These are phyloP conservation scores for Drosophila watanabei DNA, from an alignment of 1,140 invertebrate genomes.

Conservation along the genomic window DNA sequence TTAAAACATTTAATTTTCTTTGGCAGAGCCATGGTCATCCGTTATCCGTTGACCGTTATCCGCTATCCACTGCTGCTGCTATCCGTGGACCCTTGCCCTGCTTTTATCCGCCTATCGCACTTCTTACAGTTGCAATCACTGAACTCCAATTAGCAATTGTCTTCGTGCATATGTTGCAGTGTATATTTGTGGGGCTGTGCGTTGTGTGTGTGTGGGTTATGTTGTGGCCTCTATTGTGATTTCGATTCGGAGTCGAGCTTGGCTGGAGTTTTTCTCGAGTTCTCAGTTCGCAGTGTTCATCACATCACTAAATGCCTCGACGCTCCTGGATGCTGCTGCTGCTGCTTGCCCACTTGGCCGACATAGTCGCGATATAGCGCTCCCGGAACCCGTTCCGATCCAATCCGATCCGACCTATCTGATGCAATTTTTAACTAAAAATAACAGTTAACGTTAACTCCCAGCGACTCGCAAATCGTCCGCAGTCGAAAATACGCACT, in stretches of 20 bases:
- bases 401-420: slow-evolving; percentile 52
- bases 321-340: slow-evolving; percentile 41
- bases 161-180: slow-evolving; percentile 34
- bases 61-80: slow-evolving; percentile 8
- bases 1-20: slow-evolving; percentile 85
- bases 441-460: slow-evolving; percentile 72
- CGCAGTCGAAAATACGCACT: slow-evolving; percentile 74
- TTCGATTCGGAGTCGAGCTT: slow-evolving; percentile 22
- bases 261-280: slow-evolving; percentile 24
- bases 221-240: slow-evolving; percentile 33
- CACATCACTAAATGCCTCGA: slow-evolving; percentile 35
- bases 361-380: slow-evolving; percentile 61
- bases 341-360: slow-evolving; percentile 29
- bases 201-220: slow-evolving; percentile 15
- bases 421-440: slow-evolving; percentile 80
- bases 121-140: slow-evolving; percentile 23
- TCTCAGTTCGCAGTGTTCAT: slow-evolving; percentile 30
- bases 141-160: slow-evolving; percentile 32
- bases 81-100: slow-evolving; percentile 11
- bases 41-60: slow-evolving; percentile 18
- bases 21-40: slow-evolving; percentile 73
- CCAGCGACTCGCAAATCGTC: slow-evolving; percentile 58
- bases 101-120: slow-evolving; percentile 15
- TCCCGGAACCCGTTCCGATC: slow-evolving; percentile 13
- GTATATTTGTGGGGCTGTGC: slow-evolving; percentile 16